These are phyloP conservation scores for Eclectus roratus DNA, from an alignment of 2,113 vertebrate species.

Conservation along the genomic window DNA sequence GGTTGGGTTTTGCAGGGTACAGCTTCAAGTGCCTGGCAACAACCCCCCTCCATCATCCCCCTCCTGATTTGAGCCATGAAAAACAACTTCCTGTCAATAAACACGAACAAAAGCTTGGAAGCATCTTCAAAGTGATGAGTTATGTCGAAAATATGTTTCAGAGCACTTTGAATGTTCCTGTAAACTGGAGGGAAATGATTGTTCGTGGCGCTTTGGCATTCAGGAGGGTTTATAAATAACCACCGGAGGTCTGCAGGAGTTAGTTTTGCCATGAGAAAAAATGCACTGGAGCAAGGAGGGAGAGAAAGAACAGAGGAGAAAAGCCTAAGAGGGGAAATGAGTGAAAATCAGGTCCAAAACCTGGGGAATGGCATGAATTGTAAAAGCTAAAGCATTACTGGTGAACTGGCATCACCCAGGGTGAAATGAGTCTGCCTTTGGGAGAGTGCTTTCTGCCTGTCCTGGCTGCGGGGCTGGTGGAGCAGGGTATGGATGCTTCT, in stretches of 20 bases:
- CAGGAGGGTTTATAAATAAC: constrained; percentile 63
- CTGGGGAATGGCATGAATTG: neutral
- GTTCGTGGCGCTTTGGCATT: constrained; percentile 6
- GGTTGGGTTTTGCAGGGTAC: neutral
- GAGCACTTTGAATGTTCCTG: constrained; percentile 66
- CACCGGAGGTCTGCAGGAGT: neutral
- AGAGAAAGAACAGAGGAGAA: neutral
- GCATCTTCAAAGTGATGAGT: constrained; percentile 78
- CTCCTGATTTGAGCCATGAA: constrained; percentile 49
- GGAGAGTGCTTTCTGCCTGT: rapidly evolving
- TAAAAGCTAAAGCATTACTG: neutral
- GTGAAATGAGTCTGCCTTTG: neutral
- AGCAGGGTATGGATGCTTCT: neutral
- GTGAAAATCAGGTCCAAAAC: neutral
- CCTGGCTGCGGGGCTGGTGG: neutral
- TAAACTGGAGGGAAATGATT: constrained; percentile 36
- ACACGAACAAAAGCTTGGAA: constrained; percentile 78
- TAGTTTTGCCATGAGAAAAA: neutral
- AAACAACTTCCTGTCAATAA: constrained; percentile 82
- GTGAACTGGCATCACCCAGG: rapidly evolving
- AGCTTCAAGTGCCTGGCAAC: neutral
- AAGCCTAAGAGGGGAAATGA: neutral
- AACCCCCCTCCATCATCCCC: neutral
- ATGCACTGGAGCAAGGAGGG: neutral
- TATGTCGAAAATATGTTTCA: constrained; percentile 69